These are phyloP conservation scores for Oedothorax gibbosus DNA, from an alignment of 1,140 invertebrate genomes.

Conservation along the genomic window DNA sequence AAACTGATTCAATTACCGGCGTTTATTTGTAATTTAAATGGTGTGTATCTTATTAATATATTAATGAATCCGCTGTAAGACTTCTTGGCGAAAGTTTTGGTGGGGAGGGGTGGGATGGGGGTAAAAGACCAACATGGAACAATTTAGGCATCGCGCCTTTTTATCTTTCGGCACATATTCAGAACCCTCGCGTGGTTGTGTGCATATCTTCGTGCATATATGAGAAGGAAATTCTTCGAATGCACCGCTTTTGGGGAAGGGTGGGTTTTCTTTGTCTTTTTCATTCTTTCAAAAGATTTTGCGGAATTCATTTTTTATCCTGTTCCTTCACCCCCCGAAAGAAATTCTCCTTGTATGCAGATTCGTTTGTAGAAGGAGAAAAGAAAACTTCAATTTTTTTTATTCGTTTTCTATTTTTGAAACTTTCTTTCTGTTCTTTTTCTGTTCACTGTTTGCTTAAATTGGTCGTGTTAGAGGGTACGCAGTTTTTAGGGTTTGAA, in stretches of 20 bases:
- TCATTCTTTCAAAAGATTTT: not conserved
- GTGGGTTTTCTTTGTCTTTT: slow-evolving; percentile 20
- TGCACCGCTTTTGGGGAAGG: slow-evolving; percentile 27
- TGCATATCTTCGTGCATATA: slow-evolving; percentile 52
- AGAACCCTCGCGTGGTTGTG: slow-evolving; percentile 14
- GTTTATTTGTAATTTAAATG: slow-evolving; percentile 64
- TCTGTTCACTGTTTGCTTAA: slow-evolving; percentile 45
- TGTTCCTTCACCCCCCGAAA: slow-evolving; percentile 4
- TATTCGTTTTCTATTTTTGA: not conserved
- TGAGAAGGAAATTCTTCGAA: slow-evolving; percentile 5
- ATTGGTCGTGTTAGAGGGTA: slow-evolving; percentile 30
- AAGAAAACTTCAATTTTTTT: slow-evolving; percentile 7
- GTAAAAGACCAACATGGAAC: slow-evolving; percentile 57
- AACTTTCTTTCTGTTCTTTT: not conserved
- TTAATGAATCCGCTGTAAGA: slow-evolving; percentile 57
- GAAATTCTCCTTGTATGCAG: slow-evolving; percentile 57
- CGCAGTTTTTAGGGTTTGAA: not conserved
- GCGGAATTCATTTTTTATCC: slow-evolving; percentile 7
- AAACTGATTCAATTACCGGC: slow-evolving; percentile 59
- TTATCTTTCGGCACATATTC: not conserved
- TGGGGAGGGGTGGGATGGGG: not conserved
- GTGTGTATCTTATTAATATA: slow-evolving; percentile 63
- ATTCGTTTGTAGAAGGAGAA: slow-evolving; percentile 55
- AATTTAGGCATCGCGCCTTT: slow-evolving; percentile 26
- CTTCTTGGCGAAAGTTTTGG: not conserved